Evolutionary conservation across 2,888 invertebrate species (phyloP), one percentile per base, ranked within the genome.

Genomic region (Ametastegia equiseti): DNA sequence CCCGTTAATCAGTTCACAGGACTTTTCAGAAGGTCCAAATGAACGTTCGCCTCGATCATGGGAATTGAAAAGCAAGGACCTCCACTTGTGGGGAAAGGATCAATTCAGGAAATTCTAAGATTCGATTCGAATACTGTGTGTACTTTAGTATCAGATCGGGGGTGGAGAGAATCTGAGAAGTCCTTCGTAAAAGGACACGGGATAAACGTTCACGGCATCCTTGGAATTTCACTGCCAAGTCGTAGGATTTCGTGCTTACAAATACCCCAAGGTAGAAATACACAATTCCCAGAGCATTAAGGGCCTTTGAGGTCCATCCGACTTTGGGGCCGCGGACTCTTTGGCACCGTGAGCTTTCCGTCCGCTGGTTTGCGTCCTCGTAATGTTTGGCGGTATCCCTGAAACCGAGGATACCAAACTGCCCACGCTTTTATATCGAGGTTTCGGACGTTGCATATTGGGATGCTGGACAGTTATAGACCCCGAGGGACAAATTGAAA

Each of bases 221-320:
- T 42, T 78, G 78, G 78, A 78, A 78, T 78, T 13, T 42, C 19
- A 6, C 39, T 7, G 78, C 78, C 11, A 19, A 15, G 42, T 57
- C 78, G 78, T 60, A 78, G n/a, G 42, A 78, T 78, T 63, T 63
- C 78, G 78, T 78, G 78, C 50, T 50, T 75, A 75, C 75, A 75
- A 75, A 75, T 75, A 75, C 75, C 54, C 54, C 15, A 54, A 27
- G 9, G 54, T 75, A 75, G 54, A 23, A 63, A 60, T 78, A 78
- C 78, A 63, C 60, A 30, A 63, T 78, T 78, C 47, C 78, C 60
- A 50, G n/a, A 33, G 42, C 39, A 42, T 63, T 63, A 45, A 50
- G 60, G 42, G 6, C 19, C 78, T 78, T 78, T 78, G 78, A 63
- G 42, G 27, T 23, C 42, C 27, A 47, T 23, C 42, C 45, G 45